A percentile compares a stretch with the other conserved stretches of the same genome.
Conservation (phyloP, 2,888 invertebrate species). For the Hydroisotoma schaefferi region DNA sequence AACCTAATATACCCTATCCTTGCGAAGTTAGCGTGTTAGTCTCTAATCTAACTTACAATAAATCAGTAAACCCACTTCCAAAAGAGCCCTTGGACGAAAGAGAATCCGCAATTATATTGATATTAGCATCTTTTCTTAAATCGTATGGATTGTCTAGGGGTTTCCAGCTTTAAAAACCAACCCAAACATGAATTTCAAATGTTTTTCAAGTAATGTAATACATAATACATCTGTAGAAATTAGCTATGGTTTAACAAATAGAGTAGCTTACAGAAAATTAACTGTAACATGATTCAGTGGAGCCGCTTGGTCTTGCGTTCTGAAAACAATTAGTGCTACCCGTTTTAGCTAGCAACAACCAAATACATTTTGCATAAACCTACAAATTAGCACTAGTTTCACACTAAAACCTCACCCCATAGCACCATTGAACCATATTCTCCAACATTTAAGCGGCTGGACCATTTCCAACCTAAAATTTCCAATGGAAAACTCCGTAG, state of each 20-base stretch:
- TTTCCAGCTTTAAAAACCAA: slow-evolving; percentile 44
- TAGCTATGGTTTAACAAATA: neutral
- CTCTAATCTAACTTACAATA: too few relatives aligned
- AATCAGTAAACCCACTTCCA: slow-evolving; percentile 35
- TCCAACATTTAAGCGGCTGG: slow-evolving; percentile 61
- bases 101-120: slow-evolving; percentile 32
- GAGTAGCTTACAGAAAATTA: slow-evolving; percentile 61
- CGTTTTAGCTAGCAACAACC: neutral
- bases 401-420: slow-evolving; percentile 50
- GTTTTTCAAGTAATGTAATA: too few relatives aligned
- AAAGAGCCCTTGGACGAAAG: slow-evolving; percentile 30
- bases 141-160: slow-evolving; percentile 39
- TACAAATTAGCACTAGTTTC: neutral
- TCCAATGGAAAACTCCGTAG: slow-evolving; percentile 37
- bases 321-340: neutral
- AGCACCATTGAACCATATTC: slow-evolving; percentile 68
- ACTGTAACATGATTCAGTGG: slow-evolving; percentile 56
- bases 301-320: slow-evolving; percentile 45
- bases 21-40: neutral
- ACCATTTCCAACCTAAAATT: slow-evolving; percentile 61
- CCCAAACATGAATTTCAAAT: too few relatives aligned
- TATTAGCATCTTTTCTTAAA: slow-evolving; percentile 39
- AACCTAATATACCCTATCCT: slow-evolving; percentile 3
- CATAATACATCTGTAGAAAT: neutral
- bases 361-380: neutral